Conservation (phyloP, 1,140 invertebrate species). For the Rhizoglyphus robini region DNA sequence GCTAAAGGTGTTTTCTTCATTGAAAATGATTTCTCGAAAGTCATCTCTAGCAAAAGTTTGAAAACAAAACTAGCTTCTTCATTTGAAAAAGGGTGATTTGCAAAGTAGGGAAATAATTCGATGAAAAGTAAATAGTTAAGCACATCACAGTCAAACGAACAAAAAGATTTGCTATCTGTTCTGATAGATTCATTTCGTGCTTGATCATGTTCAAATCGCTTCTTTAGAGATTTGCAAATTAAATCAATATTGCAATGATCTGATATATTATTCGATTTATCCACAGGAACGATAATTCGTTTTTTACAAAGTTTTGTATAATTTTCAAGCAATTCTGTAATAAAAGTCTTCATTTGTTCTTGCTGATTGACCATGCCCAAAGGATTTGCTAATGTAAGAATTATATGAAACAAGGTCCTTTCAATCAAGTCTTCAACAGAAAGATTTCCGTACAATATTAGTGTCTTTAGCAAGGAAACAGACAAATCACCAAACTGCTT, state of each 20-base stretch:
- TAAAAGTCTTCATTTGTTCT: conserved; percentile 1
- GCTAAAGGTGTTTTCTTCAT: not conserved
- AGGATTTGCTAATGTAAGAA: conserved; percentile 9
- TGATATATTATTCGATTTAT: not conserved
- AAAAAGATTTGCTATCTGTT: not conserved
- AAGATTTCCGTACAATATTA: not conserved
- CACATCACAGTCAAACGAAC: not conserved
- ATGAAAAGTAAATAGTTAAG: conserved; percentile 4
- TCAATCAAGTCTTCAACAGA: not conserved
- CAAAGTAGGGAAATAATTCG: conserved; percentile 5
- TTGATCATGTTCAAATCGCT: too few relatives aligned
- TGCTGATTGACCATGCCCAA: conserved; percentile 4
- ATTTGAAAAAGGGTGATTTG: not conserved
- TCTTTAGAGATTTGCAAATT: not conserved
- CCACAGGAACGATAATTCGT: not conserved
- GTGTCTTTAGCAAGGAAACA: conserved; percentile 1
- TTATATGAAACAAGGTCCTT: not conserved
- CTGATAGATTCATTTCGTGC: not conserved
- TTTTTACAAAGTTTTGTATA: not conserved
- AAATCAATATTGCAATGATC: not conserved
- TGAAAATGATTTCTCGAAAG: not conserved
- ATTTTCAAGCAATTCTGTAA: not conserved
- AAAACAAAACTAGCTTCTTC: not conserved
- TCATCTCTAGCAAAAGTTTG: not conserved
- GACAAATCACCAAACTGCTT: not conserved